Conservation (phyloP, 2,797 vertebrate genomes). For the Falco novaeseelandiae region DNA sequence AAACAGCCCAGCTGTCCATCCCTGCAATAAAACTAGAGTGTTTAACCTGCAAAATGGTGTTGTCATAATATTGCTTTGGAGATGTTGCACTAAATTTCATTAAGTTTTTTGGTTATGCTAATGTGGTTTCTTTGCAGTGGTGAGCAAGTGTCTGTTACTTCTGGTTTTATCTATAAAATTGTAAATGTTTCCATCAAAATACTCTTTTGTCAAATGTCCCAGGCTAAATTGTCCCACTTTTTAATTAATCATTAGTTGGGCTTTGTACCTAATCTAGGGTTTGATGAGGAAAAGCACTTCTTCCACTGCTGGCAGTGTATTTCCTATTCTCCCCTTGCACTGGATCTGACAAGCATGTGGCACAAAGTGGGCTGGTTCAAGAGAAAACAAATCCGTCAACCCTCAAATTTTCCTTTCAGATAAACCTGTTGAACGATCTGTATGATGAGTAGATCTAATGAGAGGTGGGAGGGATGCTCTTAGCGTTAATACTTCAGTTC, state of each 20-base stretch:
- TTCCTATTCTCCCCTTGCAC: neutral
- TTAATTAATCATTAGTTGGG: neutral
- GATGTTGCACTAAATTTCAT: neutral
- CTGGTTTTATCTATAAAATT: neutral
- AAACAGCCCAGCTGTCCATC: neutral
- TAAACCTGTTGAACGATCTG: neutral
- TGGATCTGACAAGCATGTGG: neutral
- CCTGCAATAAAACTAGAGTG: neutral
- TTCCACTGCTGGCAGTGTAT: neutral
- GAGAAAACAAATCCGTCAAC: neutral
- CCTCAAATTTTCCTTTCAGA: neutral
- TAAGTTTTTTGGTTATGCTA: neutral
- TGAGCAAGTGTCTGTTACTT: neutral
- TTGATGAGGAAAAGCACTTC: neutral
- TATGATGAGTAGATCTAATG: neutral
- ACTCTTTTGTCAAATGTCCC: neutral
- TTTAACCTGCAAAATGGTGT: neutral
- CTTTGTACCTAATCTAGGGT: neutral
- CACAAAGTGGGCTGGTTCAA: neutral
- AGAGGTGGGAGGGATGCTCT: neutral
- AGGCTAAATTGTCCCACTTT: neutral
- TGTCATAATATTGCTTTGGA: neutral
- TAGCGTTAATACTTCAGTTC: neutral
- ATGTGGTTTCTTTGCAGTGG: neutral
- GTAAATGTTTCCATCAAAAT: neutral